Percentiles rank a stretch among this genome's conserved stretches.
phyloP scores from a whole-genome alignment of 2,797 vertebrate species.

The Hemibagrus guttatus region DNA sequence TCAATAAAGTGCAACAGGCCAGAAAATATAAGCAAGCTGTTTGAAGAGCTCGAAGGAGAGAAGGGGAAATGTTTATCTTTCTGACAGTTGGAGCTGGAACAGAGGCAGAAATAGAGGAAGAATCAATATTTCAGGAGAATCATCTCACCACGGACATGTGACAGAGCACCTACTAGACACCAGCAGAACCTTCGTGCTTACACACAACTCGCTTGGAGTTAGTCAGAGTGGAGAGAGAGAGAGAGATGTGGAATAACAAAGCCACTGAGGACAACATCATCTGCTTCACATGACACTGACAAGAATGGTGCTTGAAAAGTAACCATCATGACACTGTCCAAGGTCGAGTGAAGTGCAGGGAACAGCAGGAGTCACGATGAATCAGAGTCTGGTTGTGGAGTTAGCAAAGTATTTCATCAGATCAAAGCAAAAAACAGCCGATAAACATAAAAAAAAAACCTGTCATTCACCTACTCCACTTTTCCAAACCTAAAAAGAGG shows the following conservation, averaged over 20 bases:
- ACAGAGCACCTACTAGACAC: slow-evolving; percentile 2
- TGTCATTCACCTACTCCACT: not conserved
- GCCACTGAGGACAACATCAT: not conserved
- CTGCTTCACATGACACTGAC: not conserved
- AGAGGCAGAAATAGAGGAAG: not conserved
- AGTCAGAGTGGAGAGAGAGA: not conserved
- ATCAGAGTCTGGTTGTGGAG: not conserved
- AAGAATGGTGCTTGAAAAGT: not conserved
- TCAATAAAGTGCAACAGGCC: slow-evolving; percentile 1
- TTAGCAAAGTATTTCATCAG: not conserved
- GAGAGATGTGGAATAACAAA: not conserved
- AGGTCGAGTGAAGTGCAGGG: not conserved
- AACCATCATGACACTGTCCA: not conserved
- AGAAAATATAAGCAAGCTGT: slow-evolving; percentile 21
- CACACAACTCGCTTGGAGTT: not conserved
- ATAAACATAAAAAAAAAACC: not conserved
- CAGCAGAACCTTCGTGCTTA: not conserved
- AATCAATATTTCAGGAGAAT: slow-evolving; percentile 26
- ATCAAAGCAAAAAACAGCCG: not conserved
- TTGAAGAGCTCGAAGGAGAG: not conserved
- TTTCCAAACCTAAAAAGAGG: not conserved
- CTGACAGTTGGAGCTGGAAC: not conserved
- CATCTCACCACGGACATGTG: slow-evolving; percentile 5
- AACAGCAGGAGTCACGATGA: not conserved
- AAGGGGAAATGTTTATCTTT: not conserved